phyloP scores from a whole-genome alignment of 2,888 invertebrate genomes.

The Crocallis elinguaria region DNA sequence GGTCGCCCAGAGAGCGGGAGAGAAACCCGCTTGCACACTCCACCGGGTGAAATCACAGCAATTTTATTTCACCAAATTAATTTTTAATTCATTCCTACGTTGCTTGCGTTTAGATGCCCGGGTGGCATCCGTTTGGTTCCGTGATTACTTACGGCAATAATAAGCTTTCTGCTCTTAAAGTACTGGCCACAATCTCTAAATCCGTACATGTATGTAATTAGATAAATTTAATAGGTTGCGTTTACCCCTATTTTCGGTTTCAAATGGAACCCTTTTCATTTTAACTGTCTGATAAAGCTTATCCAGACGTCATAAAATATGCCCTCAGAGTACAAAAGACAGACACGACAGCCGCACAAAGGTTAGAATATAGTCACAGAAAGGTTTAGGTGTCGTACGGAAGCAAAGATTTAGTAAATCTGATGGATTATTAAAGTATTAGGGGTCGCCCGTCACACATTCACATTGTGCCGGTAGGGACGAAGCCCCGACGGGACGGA shows the following conservation, averaged over 20 bases:
- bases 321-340: slow-evolving; percentile 50
- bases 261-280: slow-evolving; percentile 52
- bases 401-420: slow-evolving; percentile 68
- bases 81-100: slow-evolving; percentile 60
- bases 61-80: slow-evolving; percentile 72
- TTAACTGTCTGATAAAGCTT: slow-evolving; percentile 52
- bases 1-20: slow-evolving; percentile 63
- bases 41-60: slow-evolving; percentile 62
- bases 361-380: slow-evolving; percentile 25
- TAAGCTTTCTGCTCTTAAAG: slow-evolving; percentile 29
- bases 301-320: slow-evolving; percentile 54
- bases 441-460: slow-evolving; percentile 48
- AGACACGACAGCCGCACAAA: slow-evolving; percentile 42
- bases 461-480: slow-evolving; percentile 53
- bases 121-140: slow-evolving; percentile 41
- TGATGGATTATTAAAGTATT: slow-evolving; percentile 69
- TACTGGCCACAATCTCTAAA: slow-evolving; percentile 29
- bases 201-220: slow-evolving; percentile 41
- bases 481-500: slow-evolving; percentile 48
- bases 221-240: slow-evolving; percentile 42
- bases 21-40: slow-evolving; percentile 60
- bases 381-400: slow-evolving; percentile 43
- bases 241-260: slow-evolving; percentile 44
- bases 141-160: slow-evolving; percentile 39
- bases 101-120: slow-evolving; percentile 39